phyloP scores from a whole-genome alignment of 2,888 invertebrate genomes.

The Pegoplata infirma region DNA sequence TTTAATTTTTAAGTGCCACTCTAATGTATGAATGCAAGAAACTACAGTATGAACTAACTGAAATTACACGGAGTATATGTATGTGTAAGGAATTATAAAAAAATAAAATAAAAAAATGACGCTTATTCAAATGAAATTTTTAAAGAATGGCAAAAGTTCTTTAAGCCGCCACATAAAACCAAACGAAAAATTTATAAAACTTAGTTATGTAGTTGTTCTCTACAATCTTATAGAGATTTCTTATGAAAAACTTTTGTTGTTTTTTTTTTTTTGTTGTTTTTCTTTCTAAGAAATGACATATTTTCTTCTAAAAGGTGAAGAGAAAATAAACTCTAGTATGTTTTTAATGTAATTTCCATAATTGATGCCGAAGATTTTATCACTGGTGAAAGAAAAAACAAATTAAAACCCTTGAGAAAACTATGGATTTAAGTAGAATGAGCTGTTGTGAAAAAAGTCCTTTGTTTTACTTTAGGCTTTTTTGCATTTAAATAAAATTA shows the following conservation, averaged over 20 bases:
- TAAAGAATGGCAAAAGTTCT: constrained; percentile 32
- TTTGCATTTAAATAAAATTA: constrained; percentile 19
- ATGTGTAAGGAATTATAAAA: constrained; percentile 43
- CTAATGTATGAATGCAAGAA: no score
- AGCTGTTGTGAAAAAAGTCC: not conserved
- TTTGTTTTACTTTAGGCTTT: constrained; percentile 12
- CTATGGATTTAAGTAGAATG: not conserved
- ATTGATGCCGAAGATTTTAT: constrained; percentile 45
- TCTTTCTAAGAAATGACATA: constrained; percentile 32
- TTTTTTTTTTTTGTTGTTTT: constrained; percentile 7
- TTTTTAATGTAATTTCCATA: constrained; percentile 59
- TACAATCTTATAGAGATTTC: constrained; percentile 26
- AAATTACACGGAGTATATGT: constrained; percentile 15
- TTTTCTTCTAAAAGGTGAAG: constrained; percentile 44
- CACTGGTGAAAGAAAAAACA: not conserved
- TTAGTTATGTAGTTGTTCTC: not conserved
- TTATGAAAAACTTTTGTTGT: constrained; percentile 46
- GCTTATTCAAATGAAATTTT: constrained; percentile 58
- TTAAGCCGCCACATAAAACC: constrained; percentile 11
- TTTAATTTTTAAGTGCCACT: no score
- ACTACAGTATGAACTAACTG: no score
- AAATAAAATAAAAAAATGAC: constrained; percentile 52
- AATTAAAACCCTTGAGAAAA: not conserved
- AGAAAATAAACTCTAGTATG: constrained; percentile 25
- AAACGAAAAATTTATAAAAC: constrained; percentile 10